Conservation (phyloP, 2,113 vertebrate genomes). For the Clinocottus analis region DNA sequence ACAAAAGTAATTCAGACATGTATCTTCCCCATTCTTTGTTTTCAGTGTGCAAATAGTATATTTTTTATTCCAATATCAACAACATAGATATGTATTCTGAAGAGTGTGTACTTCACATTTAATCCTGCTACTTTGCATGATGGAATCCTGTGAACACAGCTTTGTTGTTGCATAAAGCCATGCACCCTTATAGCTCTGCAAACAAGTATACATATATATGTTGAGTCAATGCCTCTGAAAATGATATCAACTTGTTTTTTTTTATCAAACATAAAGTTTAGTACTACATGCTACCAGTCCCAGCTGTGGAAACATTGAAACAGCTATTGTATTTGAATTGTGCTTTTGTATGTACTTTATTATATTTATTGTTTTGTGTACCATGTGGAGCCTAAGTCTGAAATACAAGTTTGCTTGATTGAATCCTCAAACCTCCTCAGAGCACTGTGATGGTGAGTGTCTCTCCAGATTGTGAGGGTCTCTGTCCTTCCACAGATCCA, state of each 20-base stretch:
- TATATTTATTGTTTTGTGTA: too few species aligned
- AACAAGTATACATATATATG: not conserved
- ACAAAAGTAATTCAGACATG: not conserved
- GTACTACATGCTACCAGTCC: too few species aligned
- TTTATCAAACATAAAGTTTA: too few species aligned
- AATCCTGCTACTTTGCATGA: not conserved
- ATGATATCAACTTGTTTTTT: too few species aligned
- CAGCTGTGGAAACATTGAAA: too few species aligned
- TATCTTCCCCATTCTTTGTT: not conserved
- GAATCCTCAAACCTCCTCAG: conserved; percentile 41
- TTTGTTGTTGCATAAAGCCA: not conserved
- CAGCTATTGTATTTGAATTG: too few species aligned
- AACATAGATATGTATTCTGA: not conserved
- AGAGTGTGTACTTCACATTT: not conserved
- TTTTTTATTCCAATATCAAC: not conserved
- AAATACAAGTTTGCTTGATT: too few species aligned
- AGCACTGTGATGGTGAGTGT: conserved; percentile 27
- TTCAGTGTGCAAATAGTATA: not conserved
- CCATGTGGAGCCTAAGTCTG: too few species aligned
- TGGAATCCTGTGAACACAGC: not conserved
- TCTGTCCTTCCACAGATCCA: conserved; percentile 78
- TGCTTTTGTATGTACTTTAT: too few species aligned
- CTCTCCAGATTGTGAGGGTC: conserved; percentile 43
- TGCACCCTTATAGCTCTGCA: not conserved
- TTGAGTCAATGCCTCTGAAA: too few species aligned